Percentiles rank a stretch among this genome's conserved stretches.
phyloP scores from a whole-genome alignment of 2,113 vertebrate species.

The Antigone vipio region DNA sequence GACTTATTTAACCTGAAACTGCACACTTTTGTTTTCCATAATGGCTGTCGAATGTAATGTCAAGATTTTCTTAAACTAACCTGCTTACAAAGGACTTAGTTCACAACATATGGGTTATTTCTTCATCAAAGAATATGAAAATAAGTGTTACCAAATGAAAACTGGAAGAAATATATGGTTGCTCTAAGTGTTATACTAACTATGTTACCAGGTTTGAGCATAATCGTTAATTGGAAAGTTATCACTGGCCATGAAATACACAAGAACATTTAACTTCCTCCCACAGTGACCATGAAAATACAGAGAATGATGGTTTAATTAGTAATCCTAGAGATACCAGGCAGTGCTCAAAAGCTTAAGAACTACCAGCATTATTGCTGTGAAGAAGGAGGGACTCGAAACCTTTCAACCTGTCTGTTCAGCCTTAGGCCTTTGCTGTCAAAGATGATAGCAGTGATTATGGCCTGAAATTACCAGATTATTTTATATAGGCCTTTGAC shows the following conservation, averaged over 20 bases:
- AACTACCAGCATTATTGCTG: neutral
- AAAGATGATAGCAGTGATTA: neutral
- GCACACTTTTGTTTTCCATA: neutral
- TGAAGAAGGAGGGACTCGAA: neutral
- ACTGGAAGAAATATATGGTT: neutral
- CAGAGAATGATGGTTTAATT: conserved; percentile 46
- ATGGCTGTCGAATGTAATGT: neutral
- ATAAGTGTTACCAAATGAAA: conserved; percentile 1
- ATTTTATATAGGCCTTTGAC: conserved; percentile 30
- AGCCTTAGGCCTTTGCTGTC: conserved; percentile 2
- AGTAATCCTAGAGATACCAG: conserved; percentile 26
- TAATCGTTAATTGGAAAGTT: conserved; percentile 43
- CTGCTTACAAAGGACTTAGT: neutral
- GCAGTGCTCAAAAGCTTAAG: neutral
- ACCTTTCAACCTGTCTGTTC: neutral
- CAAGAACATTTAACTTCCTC: conserved; percentile 19
- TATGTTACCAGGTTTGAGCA: neutral
- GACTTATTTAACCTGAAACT: neutral
- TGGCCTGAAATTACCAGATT: conserved; percentile 23
- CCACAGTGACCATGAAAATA: conserved; percentile 17
- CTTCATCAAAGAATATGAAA: neutral
- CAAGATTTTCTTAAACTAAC: neutral
- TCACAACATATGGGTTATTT: neutral
- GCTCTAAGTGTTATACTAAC: neutral
- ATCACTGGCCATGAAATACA: conserved; percentile 17